A percentile compares a stretch with the other conserved stretches of the same genome.
phyloP scores from a whole-genome alignment of 1,140 invertebrate species.

The Aleiodes sp. region DNA sequence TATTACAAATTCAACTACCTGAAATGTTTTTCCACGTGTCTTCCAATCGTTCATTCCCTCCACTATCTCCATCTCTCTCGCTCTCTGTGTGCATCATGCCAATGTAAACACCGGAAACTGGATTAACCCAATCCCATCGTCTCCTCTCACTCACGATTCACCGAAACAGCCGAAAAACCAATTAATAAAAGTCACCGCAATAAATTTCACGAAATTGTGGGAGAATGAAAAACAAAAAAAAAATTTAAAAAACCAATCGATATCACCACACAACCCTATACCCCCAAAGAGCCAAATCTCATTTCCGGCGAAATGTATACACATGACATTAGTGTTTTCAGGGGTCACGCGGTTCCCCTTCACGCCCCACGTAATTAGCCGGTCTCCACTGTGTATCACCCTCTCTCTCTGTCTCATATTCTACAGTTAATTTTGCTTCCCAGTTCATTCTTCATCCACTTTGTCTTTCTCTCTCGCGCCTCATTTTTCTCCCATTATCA shows the following conservation, averaged over 20 bases:
- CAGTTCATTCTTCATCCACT: constrained; percentile 24
- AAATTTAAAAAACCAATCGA: constrained; percentile 2
- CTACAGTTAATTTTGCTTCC: constrained; percentile 22
- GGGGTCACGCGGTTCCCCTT: constrained; percentile 39
- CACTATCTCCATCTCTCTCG: constrained; percentile 31
- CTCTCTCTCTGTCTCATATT: background rate
- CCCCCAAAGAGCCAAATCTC: constrained; percentile 36
- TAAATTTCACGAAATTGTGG: background rate
- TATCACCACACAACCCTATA: background rate
- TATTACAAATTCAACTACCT: constrained; percentile 46
- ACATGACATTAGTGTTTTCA: constrained; percentile 39
- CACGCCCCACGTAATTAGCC: constrained; percentile 40
- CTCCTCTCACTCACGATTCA: background rate
- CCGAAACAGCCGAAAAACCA: background rate
- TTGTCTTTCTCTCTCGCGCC: constrained; percentile 6
- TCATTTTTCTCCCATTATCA: background rate
- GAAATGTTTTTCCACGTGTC: constrained; percentile 48
- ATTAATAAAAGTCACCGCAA: constrained; percentile 19
- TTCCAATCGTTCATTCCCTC: constrained; percentile 28
- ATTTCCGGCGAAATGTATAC: constrained; percentile 42
- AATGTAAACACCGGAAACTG: constrained; percentile 45
- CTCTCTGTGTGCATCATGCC: constrained; percentile 26
- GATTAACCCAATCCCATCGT: constrained; percentile 22
- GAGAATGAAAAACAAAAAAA: constrained; percentile 19
- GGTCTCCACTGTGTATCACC: constrained; percentile 22